Base-by-base conservation (phyloP, 2,113 vertebrate genomes). In the Neotragus moschatus region DNA sequence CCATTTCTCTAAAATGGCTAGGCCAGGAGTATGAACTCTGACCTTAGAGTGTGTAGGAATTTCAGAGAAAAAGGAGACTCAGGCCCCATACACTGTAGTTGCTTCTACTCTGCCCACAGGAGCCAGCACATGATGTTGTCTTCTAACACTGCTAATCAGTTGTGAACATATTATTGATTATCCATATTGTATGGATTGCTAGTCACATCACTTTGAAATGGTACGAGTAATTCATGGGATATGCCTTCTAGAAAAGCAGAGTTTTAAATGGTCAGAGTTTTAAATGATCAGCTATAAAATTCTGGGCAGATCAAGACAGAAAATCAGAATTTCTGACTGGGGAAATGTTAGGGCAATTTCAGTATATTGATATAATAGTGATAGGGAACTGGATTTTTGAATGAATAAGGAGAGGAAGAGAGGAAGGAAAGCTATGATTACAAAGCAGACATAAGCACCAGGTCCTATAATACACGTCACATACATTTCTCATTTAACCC, bases 261-360 rank as follows among this genome's bases (percentile, higher is more conserved):
- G 58, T 58, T 58, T 58, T 26, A 26, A 58, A 56, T 23, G 55
- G 23, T 92, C 39, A n/a, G 96, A 85, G 15, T 81, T 81, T 61
- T 16, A 84, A 93, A 51, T 58, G 36, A 93, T 81, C 25, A 49
- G 51, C 39, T 55, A 88, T 90, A 61, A 75, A 87, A 19, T 47
- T 26, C 26, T 66, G 23, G 36, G 70, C 90, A 96, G n/a, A 90
- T n/a, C 45, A 84, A 96, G 33, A 43, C 13, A 95, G n/a, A 81
- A 92, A 82, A 70, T 45, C 23, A 82, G 3, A 88, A 86, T 61
- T 86, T 93, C 17, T 51, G 51, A 49, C 4, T 47, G 7, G 17
- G 6, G 91, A 8, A 90, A 53, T 43, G 56, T 63, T 49, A 75
- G 39, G 2, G 56, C 80, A 82, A 2, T 10, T 33, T 84, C 7